These are phyloP conservation scores for Holacanthella duospinosa DNA, from an alignment of 2,888 invertebrate genomes.

Conservation along the genomic window DNA sequence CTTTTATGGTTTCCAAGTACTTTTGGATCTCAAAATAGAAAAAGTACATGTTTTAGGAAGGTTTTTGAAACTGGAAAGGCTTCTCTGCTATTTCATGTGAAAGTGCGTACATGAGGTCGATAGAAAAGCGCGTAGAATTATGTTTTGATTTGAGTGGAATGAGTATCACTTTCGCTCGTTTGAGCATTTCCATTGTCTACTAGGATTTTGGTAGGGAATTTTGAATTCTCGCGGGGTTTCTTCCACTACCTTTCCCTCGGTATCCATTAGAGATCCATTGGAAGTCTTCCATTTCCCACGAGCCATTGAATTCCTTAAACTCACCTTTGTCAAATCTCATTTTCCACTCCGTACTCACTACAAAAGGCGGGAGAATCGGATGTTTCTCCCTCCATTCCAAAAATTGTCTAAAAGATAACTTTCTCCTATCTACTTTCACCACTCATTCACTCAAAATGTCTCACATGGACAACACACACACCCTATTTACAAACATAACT, in stretches of 20 bases:
- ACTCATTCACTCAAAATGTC: neutral
- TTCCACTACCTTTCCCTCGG: neutral
- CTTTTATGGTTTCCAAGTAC: neutral
- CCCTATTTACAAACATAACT: neutral
- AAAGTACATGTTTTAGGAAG: too few species aligned
- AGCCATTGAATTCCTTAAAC: conserved; percentile 13
- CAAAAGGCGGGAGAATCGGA: neutral
- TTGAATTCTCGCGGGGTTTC: neutral
- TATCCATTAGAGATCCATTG: neutral
- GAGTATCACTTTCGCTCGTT: neutral
- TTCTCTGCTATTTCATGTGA: too few species aligned
- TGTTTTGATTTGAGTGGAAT: neutral
- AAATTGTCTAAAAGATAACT: neutral
- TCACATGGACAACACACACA: neutral
- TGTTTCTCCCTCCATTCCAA: neutral
- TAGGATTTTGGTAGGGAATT: neutral
- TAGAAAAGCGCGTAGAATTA: too few species aligned
- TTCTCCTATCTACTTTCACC: neutral
- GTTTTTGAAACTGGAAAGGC: too few species aligned
- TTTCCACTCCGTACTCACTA: neutral
- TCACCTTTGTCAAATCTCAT: conserved; percentile 12
- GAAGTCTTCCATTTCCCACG: neutral
- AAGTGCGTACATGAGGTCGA: too few species aligned
- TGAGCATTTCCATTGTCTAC: neutral
- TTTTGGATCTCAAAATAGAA: too few species aligned